Evolutionary conservation across 1,140 invertebrate genomes (phyloP), one percentile per base, ranked within the genome.

Genomic region (Drosophila tani): DNA sequence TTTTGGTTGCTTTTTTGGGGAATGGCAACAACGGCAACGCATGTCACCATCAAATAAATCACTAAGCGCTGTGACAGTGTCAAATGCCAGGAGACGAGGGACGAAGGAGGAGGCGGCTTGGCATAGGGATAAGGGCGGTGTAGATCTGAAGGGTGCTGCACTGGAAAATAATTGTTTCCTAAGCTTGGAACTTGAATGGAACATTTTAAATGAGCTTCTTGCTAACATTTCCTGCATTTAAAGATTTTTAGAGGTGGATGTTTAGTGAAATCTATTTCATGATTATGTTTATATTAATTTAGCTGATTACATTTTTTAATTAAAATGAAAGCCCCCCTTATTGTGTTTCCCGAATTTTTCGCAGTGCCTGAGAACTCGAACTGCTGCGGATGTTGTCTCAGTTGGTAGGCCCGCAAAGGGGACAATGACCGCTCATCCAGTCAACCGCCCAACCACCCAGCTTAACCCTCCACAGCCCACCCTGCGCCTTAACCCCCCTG

Each of bases 41-140:
- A 90, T 90, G 85, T 90, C 86, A 85, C 77, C 81, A 81, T 90
- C 75, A 82, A 79, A 90, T 90, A 90, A 90, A 90, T 90, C 85
- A 90, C 85, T 90, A 90, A 90, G 90, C 85, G 79, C 75, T 90
- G 82, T 82, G 79, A 85, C 85, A 90, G 81, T 90, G 85, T 90
- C 85, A 90, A 79, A 90, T 90, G 81, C 90, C 71, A 90, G 68
- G 62, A 47, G 49, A 57, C 62, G 50, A 77, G 62, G 49, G 60
- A 12, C 40, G 51, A 19, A 41, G 24, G 35, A 7, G 32, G 69
- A 17, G 11, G 35, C 15, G 38, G 29, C n/a, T n/a, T 43, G 55
- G 35, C 32, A 15, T 15, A 50, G 49, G 38, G 60, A 45, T n/a
- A 50, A 19, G 38, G 47, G 19, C 35, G 62, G 35, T 9, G n/a